Evolutionary conservation across 2,113 vertebrate species (phyloP), one percentile per base, ranked within the genome.

Genomic region (Leucopsar rothschildi): DNA sequence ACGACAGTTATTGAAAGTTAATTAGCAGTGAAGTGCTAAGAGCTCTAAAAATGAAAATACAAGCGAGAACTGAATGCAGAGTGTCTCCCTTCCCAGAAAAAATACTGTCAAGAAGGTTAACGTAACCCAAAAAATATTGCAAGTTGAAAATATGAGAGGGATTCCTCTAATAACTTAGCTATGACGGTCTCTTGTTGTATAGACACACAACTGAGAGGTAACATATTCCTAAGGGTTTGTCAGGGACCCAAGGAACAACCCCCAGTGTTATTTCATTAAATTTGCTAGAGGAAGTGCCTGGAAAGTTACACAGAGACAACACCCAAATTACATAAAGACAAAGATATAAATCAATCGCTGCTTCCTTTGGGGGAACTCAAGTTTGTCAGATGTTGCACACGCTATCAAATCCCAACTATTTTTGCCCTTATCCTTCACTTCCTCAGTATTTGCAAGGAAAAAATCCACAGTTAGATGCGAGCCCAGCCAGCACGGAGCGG

Each of bases 11-110:
- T 40, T 88, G 92, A 93, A 97, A 96, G 89, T 95, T 97, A 96
- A 96, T 96, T 97, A 97, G 78, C 52, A 4, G 84, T 91, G 86
- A 97, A 96, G 93, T 92, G 78, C 88, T 96, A 92, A 97, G 85
- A 94, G 91, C 63, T 92, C 93, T 87, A 94, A 90, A 93, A 97
- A 96, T 82, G 91, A 95, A 97, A 96, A 96, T 80, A 87, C 77
- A 56, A 96, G 92, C 3, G 4, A 93, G 92, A 95, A 61, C 40
- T 76, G 72, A 93, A 89, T 7, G 64, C 60, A 25, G 82, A 92
- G n/a, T 82, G 76, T 86, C 86, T 94, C 73, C 85, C n/a, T 89
- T 40, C 23, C 71, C 84, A 88, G 53, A 17, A 82, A 70, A 95
- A 95, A 84, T 50, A 60, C 45, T 60, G 73, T 85, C 69, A 87